phyloP scores from a whole-genome alignment of 2,797 vertebrate genomes.

The Labroides dimidiatus region DNA sequence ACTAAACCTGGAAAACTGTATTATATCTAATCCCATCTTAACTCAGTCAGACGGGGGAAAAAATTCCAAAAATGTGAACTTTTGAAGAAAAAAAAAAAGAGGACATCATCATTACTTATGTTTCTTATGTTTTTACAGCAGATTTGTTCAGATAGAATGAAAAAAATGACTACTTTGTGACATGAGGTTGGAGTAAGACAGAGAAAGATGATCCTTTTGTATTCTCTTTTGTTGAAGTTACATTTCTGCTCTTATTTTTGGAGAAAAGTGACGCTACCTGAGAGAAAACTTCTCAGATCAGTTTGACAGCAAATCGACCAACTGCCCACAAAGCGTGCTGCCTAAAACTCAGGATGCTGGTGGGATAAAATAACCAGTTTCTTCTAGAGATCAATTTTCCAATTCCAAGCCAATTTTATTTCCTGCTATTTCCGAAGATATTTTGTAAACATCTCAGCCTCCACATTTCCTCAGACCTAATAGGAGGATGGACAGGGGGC shows the following conservation, averaged over 20 bases:
- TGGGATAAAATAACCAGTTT: slow-evolving; percentile 20
- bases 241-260: slow-evolving; percentile 20
- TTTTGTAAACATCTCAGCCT: slow-evolving; percentile 5
- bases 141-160: background rate
- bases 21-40: too few relatives aligned
- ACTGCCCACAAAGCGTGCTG: slow-evolving; percentile 11
- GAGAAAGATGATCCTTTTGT: background rate
- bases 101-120: too few relatives aligned
- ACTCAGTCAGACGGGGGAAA: too few relatives aligned
- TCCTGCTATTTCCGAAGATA: slow-evolving; percentile 7
- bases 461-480: background rate
- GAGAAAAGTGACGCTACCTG: slow-evolving; percentile 17
- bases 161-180: background rate
- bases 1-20: too few relatives aligned
- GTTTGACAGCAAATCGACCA: slow-evolving; percentile 8
- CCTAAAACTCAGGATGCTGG: background rate
- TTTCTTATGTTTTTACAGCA: too few relatives aligned
- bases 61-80: too few relatives aligned
- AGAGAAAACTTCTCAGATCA: slow-evolving; percentile 18
- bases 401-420: slow-evolving; percentile 25
- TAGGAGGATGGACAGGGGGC: background rate
- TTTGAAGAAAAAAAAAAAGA: too few relatives aligned
- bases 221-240: slow-evolving; percentile 9
- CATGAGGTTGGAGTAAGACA: too few relatives aligned
- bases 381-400: slow-evolving; percentile 1